phyloP scores from a whole-genome alignment of 2,888 invertebrate species.

The Slavum lentiscoides region DNA sequence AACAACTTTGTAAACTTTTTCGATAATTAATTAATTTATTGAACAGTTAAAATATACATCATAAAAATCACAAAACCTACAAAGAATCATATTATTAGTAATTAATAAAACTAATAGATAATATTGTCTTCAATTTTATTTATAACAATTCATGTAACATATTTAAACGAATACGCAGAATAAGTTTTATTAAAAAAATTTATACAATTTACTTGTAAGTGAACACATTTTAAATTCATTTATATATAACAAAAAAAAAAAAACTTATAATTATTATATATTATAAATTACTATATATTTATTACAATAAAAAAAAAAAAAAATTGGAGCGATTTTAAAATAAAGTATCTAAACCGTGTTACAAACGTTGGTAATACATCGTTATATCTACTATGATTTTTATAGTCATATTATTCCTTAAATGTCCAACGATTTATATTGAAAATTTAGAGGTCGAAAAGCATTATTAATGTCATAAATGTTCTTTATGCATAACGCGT shows the following conservation, averaged over 20 bases:
- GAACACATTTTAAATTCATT: constrained; percentile 44
- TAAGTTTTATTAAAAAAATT: constrained; percentile 10
- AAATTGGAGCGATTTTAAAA: neutral
- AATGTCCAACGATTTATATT: too few species aligned
- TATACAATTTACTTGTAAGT: neutral
- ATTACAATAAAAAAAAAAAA: constrained; percentile 1
- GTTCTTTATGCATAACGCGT: too few species aligned
- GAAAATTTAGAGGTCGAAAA: too few species aligned
- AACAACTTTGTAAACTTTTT: neutral
- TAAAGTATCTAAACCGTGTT: neutral
- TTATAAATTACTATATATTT: neutral
- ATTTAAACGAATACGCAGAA: neutral
- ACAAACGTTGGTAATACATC: neutral
- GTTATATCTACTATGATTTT: neutral
- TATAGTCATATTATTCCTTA: neutral
- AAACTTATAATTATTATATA: neutral
- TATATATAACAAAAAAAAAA: neutral
- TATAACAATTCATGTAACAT: constrained; percentile 5
- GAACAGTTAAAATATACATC: constrained; percentile 2
- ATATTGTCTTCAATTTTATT: constrained; percentile 23
- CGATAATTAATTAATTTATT: constrained; percentile 19
- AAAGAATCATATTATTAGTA: neutral
- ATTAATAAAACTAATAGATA: constrained; percentile 22
- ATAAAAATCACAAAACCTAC: constrained; percentile 19
- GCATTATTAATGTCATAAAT: too few species aligned